phyloP scores from a whole-genome alignment of 2,888 invertebrate species.

The Coenonympha glycerion region DNA sequence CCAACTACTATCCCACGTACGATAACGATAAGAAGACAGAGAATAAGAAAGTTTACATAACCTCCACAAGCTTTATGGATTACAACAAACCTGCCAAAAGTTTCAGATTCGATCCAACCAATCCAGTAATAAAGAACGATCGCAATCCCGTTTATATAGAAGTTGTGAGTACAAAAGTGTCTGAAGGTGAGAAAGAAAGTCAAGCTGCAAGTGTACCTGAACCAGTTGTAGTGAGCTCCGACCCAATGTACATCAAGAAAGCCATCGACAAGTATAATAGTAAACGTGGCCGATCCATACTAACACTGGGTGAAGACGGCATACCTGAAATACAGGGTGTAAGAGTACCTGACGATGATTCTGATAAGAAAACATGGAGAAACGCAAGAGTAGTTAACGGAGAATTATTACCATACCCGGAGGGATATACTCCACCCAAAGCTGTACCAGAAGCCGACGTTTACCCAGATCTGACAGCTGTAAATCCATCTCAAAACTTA shows the following conservation, averaged over 20 bases:
- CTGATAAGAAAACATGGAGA: slow-evolving; percentile 88
- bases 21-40: slow-evolving; percentile 62
- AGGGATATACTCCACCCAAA: slow-evolving; percentile 79
- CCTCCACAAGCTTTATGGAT: slow-evolving; percentile 63
- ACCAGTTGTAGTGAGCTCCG: slow-evolving; percentile 81
- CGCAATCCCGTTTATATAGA: slow-evolving; percentile 75
- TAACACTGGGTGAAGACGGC: slow-evolving; percentile 81
- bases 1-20: slow-evolving; percentile 66
- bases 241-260: slow-evolving; percentile 76
- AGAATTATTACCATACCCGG: slow-evolving; percentile 84
- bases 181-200: slow-evolving; percentile 61
- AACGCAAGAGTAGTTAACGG: slow-evolving; percentile 92
- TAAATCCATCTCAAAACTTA: slow-evolving; percentile 56
- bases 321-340: slow-evolving; percentile 88
- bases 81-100: slow-evolving; percentile 64
- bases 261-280: slow-evolving; percentile 66
- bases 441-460: slow-evolving; percentile 76
- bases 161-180: slow-evolving; percentile 68
- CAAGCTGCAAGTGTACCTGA: slow-evolving; percentile 77
- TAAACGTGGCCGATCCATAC: slow-evolving; percentile 79
- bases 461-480: slow-evolving; percentile 51
- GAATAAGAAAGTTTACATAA: slow-evolving; percentile 68
- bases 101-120: slow-evolving; percentile 67
- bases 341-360: slow-evolving; percentile 88
- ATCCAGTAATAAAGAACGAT: slow-evolving; percentile 71